Evolutionary conservation across 2,113 vertebrate genomes (phyloP).

Genomic region (Nycticebus coucang): DNA sequence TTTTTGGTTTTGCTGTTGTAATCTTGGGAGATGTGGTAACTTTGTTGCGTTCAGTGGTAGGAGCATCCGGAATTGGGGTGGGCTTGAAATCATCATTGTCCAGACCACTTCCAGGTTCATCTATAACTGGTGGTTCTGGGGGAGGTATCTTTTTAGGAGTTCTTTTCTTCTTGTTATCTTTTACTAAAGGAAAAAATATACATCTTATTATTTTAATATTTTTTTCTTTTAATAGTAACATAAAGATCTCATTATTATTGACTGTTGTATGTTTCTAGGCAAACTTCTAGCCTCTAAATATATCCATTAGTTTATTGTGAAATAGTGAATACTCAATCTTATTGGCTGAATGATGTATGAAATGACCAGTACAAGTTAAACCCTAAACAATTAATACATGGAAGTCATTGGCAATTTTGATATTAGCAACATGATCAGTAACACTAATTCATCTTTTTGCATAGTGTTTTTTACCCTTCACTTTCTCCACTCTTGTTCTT

Average conservation of each 20-base stretch:
- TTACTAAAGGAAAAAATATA: conserved; percentile 54
- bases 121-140: conserved; percentile 37
- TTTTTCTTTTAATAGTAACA: neutral
- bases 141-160: conserved; percentile 62
- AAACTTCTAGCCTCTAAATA: neutral
- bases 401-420: neutral
- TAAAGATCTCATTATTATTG: neutral
- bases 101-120: conserved; percentile 65
- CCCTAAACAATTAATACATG: neutral
- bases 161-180: conserved; percentile 70
- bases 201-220: neutral
- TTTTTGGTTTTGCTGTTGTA: conserved; percentile 58
- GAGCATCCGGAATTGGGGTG: conserved; percentile 54
- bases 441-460: neutral
- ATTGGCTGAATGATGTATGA: neutral
- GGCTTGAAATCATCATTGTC: conserved; percentile 61
- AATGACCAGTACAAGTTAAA: neutral
- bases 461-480: neutral
- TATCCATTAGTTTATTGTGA: conserved; percentile 5
- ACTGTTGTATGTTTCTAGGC: neutral
- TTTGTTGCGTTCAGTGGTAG: conserved; percentile 48
- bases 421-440: neutral
- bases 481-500: neutral
- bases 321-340: conserved; percentile 13
- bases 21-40: conserved; percentile 32